Conservation (phyloP, 1,140 invertebrate species). For the Manduca sexta region DNA sequence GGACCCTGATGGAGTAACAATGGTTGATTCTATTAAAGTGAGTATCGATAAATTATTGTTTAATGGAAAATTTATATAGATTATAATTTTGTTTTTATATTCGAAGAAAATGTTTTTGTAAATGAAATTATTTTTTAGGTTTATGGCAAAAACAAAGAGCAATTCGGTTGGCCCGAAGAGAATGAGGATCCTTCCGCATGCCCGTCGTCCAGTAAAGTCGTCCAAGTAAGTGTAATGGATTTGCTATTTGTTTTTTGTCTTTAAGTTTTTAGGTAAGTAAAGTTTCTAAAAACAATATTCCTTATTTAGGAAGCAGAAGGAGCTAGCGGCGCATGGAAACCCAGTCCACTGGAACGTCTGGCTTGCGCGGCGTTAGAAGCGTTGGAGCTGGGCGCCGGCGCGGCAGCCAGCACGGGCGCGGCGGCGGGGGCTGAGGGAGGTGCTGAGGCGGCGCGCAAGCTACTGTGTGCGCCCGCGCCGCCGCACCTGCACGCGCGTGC, state of each 20-base stretch:
- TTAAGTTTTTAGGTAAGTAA: not conserved
- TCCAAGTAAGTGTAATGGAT: slow-evolving; percentile 35
- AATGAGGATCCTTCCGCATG: slow-evolving; percentile 85
- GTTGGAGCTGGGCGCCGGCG: slow-evolving; percentile 50
- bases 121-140: slow-evolving; percentile 55
- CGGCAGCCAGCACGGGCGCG: slow-evolving; percentile 19
- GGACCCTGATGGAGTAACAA: slow-evolving; percentile 91
- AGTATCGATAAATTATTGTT: slow-evolving; percentile 11
- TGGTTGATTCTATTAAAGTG: slow-evolving; percentile 95
- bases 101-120: too few species aligned
- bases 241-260: not conserved
- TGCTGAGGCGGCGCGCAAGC: slow-evolving; percentile 75
- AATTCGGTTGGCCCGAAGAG: slow-evolving; percentile 98
- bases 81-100: slow-evolving; percentile 4
- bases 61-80: too few species aligned
- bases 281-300: too few species aligned
- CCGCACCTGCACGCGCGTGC: slow-evolving; percentile 84
- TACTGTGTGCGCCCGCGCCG: slow-evolving; percentile 88
- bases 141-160: slow-evolving; percentile 96
- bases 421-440: slow-evolving; percentile 22
- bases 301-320: slow-evolving; percentile 38
- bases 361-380: slow-evolving; percentile 64
- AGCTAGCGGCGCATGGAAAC: slow-evolving; percentile 44
- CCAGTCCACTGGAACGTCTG: slow-evolving; percentile 58
- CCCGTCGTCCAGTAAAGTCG: slow-evolving; percentile 69